Evolutionary conservation across 2,888 invertebrate species (phyloP), one percentile per base, ranked within the genome.

Genomic region (Punctoribates punctum): DNA sequence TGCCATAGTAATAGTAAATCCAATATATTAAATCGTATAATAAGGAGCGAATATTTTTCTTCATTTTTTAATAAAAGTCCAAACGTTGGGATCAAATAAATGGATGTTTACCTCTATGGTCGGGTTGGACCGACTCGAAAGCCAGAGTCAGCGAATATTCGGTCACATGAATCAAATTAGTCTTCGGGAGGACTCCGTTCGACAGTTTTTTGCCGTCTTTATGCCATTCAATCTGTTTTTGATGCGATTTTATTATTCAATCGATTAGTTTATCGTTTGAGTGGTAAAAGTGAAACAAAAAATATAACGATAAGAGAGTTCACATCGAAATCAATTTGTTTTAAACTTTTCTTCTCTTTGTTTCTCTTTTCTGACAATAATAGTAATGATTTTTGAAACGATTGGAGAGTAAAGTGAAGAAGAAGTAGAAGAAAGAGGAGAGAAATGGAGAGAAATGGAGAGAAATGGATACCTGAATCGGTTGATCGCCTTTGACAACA

Each of bases 191-290:
- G 20, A 23, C 29, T 73, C 27, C 75, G 46, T 25, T 78, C 15
- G 57, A 65, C 72, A 78, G 48, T 57, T 75, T 73, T 34, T 77
- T 73, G 9, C 79, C 80, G 75, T 81, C 81, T 77, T 81, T 86
- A 77, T 84, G 81, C 85, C 85, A 85, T 42, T 81, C 80, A 72
- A 85, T 83, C 75, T 80, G 80, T 46, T 65, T 29, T 46, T n/a
- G 23, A 20, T 54, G n/a, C 23, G n/a, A 60, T 60, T 62, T 62
- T 15, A 62, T 62, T 62, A 54, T 54, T 6, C 9, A 54, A 54
- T 54, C n/a, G n/a, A 20, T 62, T 62, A 62, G 27, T 57, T 25
- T 57, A 13, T 57, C 20, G 25, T 57, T 23, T 57, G 57, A 20
- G 23, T 25, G 23, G 23, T 51, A 20, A 51, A 20, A 20, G 51